These are phyloP conservation scores for Mesocricetus auratus DNA, from an alignment of 2,113 vertebrate species.

Conservation along the genomic window DNA sequence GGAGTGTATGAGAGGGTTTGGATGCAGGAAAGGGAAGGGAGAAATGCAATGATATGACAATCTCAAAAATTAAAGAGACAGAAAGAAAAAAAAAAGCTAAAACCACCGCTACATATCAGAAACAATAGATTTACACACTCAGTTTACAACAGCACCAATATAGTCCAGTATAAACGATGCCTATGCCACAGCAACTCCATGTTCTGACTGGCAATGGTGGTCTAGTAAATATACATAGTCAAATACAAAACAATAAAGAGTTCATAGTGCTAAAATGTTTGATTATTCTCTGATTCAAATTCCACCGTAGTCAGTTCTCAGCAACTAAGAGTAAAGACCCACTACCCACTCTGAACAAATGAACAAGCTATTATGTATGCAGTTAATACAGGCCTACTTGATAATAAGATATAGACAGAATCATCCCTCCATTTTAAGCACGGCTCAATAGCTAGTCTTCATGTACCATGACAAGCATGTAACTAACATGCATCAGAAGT, in stretches of 20 bases:
- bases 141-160: not conserved
- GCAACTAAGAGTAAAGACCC: not conserved
- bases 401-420: not conserved
- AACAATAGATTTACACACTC: not conserved
- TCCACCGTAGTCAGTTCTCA: slow-evolving; percentile 58
- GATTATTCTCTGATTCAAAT: slow-evolving; percentile 50
- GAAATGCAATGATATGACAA: not conserved
- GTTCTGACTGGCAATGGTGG: slow-evolving; percentile 35
- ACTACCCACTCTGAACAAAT: not conserved
- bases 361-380: not conserved
- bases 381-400: not conserved
- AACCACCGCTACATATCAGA: not conserved
- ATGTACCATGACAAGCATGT: not conserved
- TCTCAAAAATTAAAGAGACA: not conserved
- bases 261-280: not conserved
- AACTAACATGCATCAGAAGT: not conserved
- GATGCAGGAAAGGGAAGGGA: not conserved
- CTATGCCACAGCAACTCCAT: not conserved
- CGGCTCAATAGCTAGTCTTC: slow-evolving; percentile 31
- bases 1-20: not conserved
- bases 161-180: not conserved
- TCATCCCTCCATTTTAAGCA: slow-evolving; percentile 21
- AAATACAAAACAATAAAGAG: slow-evolving; percentile 2
- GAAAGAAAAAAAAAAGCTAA: not conserved
- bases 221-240: slow-evolving; percentile 9